phyloP scores from a whole-genome alignment of 2,113 vertebrate genomes.

The Pterocles burchelli region DNA sequence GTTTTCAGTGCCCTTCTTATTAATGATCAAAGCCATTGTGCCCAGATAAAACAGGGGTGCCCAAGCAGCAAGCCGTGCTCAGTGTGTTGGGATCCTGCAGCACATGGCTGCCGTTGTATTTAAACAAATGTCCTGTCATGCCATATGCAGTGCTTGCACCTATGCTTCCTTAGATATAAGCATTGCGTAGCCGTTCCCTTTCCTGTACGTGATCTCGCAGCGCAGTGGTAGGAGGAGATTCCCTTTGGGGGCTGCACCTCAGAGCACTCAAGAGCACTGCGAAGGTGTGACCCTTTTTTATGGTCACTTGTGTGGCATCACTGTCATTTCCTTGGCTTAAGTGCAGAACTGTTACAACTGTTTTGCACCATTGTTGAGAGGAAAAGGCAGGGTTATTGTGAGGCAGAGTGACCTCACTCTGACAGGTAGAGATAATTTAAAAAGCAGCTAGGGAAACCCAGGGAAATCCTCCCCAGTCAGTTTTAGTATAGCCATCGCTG shows the following conservation, averaged over 20 bases:
- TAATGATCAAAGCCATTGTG: neutral
- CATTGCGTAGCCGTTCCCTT: rapidly evolving
- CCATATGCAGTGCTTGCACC: neutral
- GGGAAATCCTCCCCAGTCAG: neutral
- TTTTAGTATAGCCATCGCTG: neutral
- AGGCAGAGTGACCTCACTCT: neutral
- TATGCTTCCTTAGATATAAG: rapidly evolving
- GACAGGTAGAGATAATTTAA: neutral
- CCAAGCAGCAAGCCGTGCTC: neutral
- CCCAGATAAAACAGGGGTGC: neutral
- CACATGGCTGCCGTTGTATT: neutral
- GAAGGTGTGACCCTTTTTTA: neutral
- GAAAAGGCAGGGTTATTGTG: neutral
- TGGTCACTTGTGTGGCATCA: neutral
- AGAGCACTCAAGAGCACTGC: neutral
- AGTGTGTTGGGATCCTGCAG: neutral
- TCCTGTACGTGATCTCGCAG: neutral
- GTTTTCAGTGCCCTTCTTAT: neutral
- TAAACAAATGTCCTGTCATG: rapidly evolving
- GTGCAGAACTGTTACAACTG: neutral
- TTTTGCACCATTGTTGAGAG: neutral
- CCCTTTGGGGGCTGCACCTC: neutral
- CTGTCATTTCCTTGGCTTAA: neutral
- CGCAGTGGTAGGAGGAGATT: neutral
- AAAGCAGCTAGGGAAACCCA: neutral